Evolutionary conservation across 2,797 vertebrate species (phyloP).

Genomic region (Diceros bicornis): DNA sequence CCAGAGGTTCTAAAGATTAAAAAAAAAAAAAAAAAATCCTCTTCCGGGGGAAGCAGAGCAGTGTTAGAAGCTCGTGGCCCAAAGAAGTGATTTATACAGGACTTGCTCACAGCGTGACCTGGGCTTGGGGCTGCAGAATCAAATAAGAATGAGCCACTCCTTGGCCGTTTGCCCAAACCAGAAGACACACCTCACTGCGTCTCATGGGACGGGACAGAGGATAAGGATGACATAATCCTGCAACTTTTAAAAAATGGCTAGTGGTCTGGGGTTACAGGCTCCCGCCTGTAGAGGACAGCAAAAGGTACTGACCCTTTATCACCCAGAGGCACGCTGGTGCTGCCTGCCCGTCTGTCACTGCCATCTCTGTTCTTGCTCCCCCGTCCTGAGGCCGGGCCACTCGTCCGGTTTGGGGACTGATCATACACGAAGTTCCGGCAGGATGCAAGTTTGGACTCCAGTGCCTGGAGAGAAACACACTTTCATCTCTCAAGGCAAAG

Average conservation of each 20-base stretch:
- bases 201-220: not conserved
- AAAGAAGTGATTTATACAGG: not conserved
- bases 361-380: conserved; percentile 90
- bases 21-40: not conserved
- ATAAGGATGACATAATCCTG: not conserved
- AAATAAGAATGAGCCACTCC: not conserved
- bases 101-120: not conserved
- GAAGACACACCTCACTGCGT: not conserved
- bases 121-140: not conserved
- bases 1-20: conserved; percentile 3
- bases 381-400: conserved; percentile 85
- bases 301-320: conserved; percentile 93
- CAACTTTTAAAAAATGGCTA: not conserved
- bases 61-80: not conserved
- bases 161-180: not conserved
- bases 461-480: conserved; percentile 90
- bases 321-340: conserved; percentile 89
- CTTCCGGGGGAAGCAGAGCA: not conserved
- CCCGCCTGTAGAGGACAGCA: too few relatives aligned
- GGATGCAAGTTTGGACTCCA: conserved; percentile 98
- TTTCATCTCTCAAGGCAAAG: not conserved
- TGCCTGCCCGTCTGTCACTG: conserved; percentile 89
- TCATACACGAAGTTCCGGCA: conserved; percentile 97
- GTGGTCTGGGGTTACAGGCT: not conserved
- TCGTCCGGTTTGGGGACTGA: conserved; percentile 90